phyloP scores from a whole-genome alignment of 92 coral and sea anemone species.

The Anthopleura xanthogrammica region DNA sequence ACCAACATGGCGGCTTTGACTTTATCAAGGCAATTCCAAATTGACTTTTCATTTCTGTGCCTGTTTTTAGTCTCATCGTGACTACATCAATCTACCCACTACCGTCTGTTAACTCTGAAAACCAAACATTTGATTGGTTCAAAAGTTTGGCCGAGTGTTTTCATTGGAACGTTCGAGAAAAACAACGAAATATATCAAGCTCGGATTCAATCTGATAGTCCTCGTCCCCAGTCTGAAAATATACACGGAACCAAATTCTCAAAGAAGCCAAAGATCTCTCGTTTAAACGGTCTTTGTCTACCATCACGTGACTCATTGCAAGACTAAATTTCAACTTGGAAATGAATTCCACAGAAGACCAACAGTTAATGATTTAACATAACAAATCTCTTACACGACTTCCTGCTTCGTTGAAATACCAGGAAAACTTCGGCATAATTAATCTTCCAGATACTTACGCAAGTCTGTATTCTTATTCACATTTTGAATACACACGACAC shows the following conservation, averaged over 20 bases:
- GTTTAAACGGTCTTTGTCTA: not conserved
- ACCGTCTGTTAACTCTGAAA: slow-evolving; percentile 85
- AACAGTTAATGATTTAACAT: too few relatives aligned
- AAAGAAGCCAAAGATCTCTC: not conserved
- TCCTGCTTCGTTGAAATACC: not conserved
- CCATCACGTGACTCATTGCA: too few relatives aligned
- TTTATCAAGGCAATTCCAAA: not conserved
- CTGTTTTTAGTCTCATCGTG: slow-evolving; percentile 55
- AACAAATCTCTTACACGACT: too few relatives aligned
- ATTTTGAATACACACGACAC: too few relatives aligned
- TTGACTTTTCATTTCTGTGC: slow-evolving; percentile 3
- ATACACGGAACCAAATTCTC: not conserved
- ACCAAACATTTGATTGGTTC: slow-evolving; percentile 93
- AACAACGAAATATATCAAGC: slow-evolving; percentile 56
- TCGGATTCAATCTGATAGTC: not conserved
- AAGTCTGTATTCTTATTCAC: not conserved
- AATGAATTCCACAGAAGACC: too few relatives aligned
- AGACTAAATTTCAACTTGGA: too few relatives aligned
- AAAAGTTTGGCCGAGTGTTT: slow-evolving; percentile 93
- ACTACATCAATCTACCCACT: slow-evolving; percentile 91
- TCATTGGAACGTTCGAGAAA: slow-evolving; percentile 92
- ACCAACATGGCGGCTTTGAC: not conserved
- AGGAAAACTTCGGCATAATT: not conserved
- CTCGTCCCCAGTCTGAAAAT: not conserved
- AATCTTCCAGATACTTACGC: not conserved